These are phyloP conservation scores for Oasisia sp. DNA, from an alignment of 2,888 invertebrate genomes.

Conservation along the genomic window DNA sequence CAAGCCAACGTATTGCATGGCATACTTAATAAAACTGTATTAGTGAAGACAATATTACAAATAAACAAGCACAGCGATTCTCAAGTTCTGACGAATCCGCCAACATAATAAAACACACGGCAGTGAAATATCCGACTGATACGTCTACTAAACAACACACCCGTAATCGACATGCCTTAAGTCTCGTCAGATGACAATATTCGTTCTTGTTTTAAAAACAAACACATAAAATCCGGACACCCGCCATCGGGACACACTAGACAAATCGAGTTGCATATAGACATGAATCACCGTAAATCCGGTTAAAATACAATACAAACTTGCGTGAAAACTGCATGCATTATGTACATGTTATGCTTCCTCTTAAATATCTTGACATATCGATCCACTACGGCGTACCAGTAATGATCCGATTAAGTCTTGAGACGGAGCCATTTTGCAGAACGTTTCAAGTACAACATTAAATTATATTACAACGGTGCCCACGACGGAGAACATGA, in stretches of 20 bases:
- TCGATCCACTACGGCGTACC: neutral
- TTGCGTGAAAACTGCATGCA: neutral
- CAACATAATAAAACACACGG: neutral
- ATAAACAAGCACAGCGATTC: neutral
- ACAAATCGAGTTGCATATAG: neutral
- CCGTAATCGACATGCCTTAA: neutral
- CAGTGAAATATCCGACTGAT: neutral
- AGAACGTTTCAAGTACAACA: neutral
- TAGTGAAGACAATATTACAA: neutral
- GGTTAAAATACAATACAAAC: neutral
- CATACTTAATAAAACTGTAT: neutral
- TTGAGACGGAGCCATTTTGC: neutral
- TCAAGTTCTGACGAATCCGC: neutral
- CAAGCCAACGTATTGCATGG: neutral
- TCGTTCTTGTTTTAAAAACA: neutral
- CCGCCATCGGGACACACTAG: neutral
- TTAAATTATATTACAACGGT: neutral
- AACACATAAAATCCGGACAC: neutral
- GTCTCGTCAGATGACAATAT: neutral
- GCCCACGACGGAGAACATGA: no score
- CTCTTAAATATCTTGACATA: neutral
- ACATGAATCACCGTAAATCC: neutral
- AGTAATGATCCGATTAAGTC: neutral
- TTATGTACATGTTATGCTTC: neutral
- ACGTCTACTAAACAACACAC: neutral